phyloP scores from a whole-genome alignment of 2,797 vertebrate species.

The Limosa lapponica region DNA sequence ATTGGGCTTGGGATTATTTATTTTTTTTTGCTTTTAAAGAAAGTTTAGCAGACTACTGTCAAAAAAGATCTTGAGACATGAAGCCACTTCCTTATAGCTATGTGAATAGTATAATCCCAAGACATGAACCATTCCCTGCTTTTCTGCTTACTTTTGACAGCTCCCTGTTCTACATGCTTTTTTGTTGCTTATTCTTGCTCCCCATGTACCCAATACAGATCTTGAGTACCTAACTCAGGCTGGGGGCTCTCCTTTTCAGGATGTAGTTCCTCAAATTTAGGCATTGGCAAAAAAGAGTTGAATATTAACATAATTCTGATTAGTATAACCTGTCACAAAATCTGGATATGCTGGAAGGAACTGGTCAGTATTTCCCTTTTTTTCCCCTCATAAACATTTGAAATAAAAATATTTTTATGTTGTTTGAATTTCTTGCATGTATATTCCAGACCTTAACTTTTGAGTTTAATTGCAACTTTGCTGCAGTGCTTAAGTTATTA shows the following conservation, averaged over 20 bases:
- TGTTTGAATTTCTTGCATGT: not conserved
- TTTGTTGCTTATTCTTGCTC: not conserved
- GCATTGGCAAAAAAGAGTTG: not conserved
- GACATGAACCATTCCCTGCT: not conserved
- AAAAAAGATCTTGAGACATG: not conserved
- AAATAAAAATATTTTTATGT: not conserved
- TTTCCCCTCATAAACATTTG: not conserved
- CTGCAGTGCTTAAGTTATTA: not conserved
- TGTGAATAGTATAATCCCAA: not conserved
- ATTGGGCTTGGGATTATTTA: too few relatives aligned
- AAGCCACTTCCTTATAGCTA: not conserved
- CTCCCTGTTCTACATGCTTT: not conserved
- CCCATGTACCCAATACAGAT: not conserved
- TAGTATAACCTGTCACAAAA: not conserved
- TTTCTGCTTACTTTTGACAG: not conserved
- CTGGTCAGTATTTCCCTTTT: not conserved
- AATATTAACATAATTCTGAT: not conserved
- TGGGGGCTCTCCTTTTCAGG: not conserved
- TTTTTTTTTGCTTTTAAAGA: not conserved
- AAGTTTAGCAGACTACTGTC: not conserved
- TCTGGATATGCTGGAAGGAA: not conserved
- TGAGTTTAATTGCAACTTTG: not conserved
- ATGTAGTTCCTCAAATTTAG: not conserved
- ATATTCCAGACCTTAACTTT: not conserved
- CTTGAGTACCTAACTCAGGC: not conserved